phyloP scores from a whole-genome alignment of 1,140 invertebrate species.

The Drosophila arawakana region DNA sequence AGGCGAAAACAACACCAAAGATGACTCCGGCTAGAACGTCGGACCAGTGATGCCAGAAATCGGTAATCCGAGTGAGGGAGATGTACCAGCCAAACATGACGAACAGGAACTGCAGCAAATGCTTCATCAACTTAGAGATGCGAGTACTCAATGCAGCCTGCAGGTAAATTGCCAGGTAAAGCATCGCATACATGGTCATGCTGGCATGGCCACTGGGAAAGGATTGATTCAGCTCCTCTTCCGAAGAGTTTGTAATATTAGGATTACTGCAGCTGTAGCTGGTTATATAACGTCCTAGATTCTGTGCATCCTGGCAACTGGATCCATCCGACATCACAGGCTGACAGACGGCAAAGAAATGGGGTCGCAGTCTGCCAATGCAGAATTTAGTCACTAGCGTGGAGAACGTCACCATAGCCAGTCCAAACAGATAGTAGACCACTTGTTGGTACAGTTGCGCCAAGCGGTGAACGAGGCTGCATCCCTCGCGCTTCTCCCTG shows the following conservation, averaged over 20 bases:
- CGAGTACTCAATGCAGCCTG: conserved; percentile 90
- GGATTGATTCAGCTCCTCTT: conserved; percentile 90
- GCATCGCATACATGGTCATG: conserved; percentile 91
- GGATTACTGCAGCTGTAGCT: conserved; percentile 87
- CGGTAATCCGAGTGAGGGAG: conserved; percentile 93
- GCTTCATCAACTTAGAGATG: conserved; percentile 90
- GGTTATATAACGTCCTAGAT: conserved; percentile 88
- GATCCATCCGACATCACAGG: conserved; percentile 86
- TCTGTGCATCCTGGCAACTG: conserved; percentile 86
- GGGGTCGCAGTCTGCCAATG: conserved; percentile 95
- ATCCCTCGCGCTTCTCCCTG: conserved; percentile 50
- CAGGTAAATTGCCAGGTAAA: conserved; percentile 93
- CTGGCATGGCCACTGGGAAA: conserved; percentile 93
- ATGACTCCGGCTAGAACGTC: conserved; percentile 87
- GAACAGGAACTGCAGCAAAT: conserved; percentile 90
- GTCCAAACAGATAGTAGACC: conserved; percentile 94
- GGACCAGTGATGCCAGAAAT: conserved; percentile 97
- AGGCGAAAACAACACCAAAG: conserved; percentile 86
- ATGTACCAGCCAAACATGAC: conserved; percentile 92
- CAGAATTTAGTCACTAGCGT: conserved; percentile 96
- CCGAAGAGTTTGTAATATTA: conserved; percentile 85
- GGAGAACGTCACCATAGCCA: conserved; percentile 90
- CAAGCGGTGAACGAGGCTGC: conserved; percentile 86
- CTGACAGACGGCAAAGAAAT: conserved; percentile 92
- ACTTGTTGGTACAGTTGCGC: conserved; percentile 89